Evolutionary conservation across 2,797 vertebrate genomes (phyloP), one percentile per base, ranked within the genome.

Genomic region (Notoglanidium macrostoma): DNA sequence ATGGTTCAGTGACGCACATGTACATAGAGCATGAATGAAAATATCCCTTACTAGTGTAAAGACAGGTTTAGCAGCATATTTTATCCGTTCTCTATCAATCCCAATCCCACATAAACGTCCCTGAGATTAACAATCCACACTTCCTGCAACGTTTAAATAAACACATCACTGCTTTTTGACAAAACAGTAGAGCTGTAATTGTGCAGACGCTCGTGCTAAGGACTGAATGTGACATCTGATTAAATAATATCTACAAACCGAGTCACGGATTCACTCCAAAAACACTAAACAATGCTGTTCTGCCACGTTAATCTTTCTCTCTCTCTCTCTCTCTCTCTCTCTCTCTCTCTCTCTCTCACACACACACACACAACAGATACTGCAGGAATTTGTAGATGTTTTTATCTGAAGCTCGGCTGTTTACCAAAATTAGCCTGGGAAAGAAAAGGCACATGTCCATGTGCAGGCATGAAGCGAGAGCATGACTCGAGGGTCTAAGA

Each of bases 401-500:
- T 70, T 90, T 94, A 95, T 96, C 95, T 95, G 92, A 94, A 95
- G 93, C 92, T 92, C 86, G 78, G 92, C 91, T 90, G 93, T 93
- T 94, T 93, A 92, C 95, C 94, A 94, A 94, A 96, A 95, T 96
- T 96, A 96, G 95, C 93, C 92, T 87, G 54, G 83, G 91, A 91
- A 90, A 90, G 89, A 91, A 83, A 51, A 0, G 89, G 85, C 85
- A 86, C 86, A 35, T 83, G 85, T 93, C 94, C 94, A 93, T 96
- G 94, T 94, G 94, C 90, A 95, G 95, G 93, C 93, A 92, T 91
- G 92, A 92, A 92, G 88, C 85, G 68, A 12, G 46, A 70, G 46
- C 26, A 76, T 76, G 65, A 55, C 68, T 19, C 85, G 35, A 83
- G 91, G 90, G 90, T 91, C 89, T 81, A 88, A 94, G 94, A 88